Base-by-base conservation (phyloP, 2,888 invertebrate genomes). In the Pycnomerus fuliginosus region DNA sequence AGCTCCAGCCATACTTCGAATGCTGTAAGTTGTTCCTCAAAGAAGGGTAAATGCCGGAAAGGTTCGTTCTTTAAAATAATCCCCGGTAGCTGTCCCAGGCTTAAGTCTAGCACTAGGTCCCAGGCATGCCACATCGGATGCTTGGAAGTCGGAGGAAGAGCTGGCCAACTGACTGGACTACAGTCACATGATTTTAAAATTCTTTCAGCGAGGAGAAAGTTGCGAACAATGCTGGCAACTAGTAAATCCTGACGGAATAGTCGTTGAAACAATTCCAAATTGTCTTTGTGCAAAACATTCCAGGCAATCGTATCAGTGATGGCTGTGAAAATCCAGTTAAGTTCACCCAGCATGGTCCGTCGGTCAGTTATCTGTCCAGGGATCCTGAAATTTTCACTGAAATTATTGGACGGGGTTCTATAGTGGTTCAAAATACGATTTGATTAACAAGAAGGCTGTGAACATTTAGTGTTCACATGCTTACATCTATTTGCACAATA, bases 271-370 rank as follows among this genome's bases (percentile, higher is more conserved):
- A 95, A 76, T 60, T 97, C 96, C 72, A n/a, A 12, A 38, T 53
- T 66, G 84, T 84, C 85, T 77, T 90, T 80, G 2, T 96, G 93
- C 61, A 99, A 77, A 25, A 90, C 90, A 70, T 96, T 96, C 98
- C 98, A 99, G 1, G 99, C 99, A 67, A 99, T 98, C 5, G 99
- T 99, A 72, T 99, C 99, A 0, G 99, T 99, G 59, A 99, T 96
- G 28, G 99, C 98, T 1, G 99, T 99, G 76, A 99, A 99, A 68
- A 99, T 97, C 99, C 99, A 99, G 78, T 99, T 99, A 46, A 99
- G 77, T 76, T 99, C 98, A 31, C 99, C 99, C 55, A 98, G 79
- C 91, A 98, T 94, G 16, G 99, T 97, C 60, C 95, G 80, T 12
- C 97, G 80, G 75, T 98, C 97, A 55, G 88, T 90, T 56, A 96